These are phyloP conservation scores for Argyrosomus regius DNA, from an alignment of 2,797 vertebrate species.

Conservation along the genomic window DNA sequence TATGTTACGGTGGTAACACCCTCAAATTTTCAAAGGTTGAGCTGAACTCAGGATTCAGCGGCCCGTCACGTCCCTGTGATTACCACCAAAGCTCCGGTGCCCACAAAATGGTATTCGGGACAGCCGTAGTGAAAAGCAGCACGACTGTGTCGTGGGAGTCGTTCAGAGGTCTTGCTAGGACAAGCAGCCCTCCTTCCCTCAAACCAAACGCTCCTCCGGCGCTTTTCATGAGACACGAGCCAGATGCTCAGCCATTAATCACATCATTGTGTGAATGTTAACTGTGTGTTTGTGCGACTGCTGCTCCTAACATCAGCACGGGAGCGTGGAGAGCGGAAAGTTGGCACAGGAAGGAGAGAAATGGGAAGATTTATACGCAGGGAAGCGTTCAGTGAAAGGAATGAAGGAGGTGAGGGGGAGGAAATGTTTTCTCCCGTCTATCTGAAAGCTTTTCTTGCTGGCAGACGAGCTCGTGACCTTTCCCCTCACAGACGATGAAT, in stretches of 20 bases:
- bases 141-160: not conserved
- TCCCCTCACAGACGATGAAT: constrained; percentile 61
- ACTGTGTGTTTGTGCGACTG: constrained; percentile 44
- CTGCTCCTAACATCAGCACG: constrained; percentile 24
- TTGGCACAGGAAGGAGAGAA: constrained; percentile 42
- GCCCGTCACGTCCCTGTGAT: too few relatives aligned
- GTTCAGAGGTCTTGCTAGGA: constrained; percentile 50
- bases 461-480: constrained; percentile 64
- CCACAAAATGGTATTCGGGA: too few relatives aligned
- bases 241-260: constrained; percentile 64
- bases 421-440: constrained; percentile 69
- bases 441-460: constrained; percentile 62
- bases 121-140: not conserved
- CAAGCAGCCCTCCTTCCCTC: constrained; percentile 39
- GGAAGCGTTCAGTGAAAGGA: constrained; percentile 27
- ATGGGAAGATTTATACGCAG: constrained; percentile 45
- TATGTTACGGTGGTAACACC: too few relatives aligned
- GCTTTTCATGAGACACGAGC: constrained; percentile 55
- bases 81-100: too few relatives aligned
- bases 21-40: constrained; percentile 25
- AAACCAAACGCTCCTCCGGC: constrained; percentile 37
- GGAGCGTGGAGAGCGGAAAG: constrained; percentile 47
- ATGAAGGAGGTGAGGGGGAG: constrained; percentile 34
- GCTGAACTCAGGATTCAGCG: too few relatives aligned
- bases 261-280: constrained; percentile 53